Evolutionary conservation across 2,797 vertebrate species (phyloP).

Genomic region (Poliocrania exsul): DNA sequence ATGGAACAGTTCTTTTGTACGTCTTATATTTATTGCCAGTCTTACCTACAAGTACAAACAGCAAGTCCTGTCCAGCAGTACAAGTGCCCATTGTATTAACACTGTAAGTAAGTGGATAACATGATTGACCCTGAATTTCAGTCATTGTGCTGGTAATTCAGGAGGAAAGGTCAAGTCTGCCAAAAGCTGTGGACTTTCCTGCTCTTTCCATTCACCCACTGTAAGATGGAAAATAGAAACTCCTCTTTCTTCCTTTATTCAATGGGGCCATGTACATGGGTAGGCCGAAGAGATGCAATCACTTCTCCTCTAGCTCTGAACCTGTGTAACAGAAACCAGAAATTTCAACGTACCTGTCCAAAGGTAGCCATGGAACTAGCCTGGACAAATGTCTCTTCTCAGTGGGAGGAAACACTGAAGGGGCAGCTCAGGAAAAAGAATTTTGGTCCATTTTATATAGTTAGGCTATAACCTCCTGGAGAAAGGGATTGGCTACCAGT

Average conservation of each 20-base stretch:
- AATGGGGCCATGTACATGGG: too few relatives aligned
- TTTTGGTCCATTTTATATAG: neutral
- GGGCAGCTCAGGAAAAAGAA: neutral
- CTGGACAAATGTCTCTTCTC: neutral
- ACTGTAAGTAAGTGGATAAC: neutral
- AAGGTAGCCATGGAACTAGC: neutral
- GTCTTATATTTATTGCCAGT: neutral
- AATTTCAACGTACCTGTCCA: neutral
- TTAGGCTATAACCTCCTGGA: neutral
- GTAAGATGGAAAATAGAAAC: neutral
- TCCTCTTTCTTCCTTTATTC: neutral
- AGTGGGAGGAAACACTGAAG: neutral
- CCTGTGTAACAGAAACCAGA: neutral
- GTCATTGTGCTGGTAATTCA: neutral
- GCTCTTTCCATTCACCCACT: neutral
- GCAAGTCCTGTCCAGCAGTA: rapidly evolving
- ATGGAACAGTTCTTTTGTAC: neutral
- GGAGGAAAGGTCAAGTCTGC: neutral
- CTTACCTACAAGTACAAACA: neutral
- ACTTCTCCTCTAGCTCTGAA: neutral
- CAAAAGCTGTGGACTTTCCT: neutral
- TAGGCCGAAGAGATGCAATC: neutral
- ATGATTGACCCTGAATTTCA: neutral
- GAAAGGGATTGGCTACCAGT: neutral
- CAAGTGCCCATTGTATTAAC: neutral